Conservation (phyloP, 2,888 invertebrate species). For the Diarsia mendica region DNA sequence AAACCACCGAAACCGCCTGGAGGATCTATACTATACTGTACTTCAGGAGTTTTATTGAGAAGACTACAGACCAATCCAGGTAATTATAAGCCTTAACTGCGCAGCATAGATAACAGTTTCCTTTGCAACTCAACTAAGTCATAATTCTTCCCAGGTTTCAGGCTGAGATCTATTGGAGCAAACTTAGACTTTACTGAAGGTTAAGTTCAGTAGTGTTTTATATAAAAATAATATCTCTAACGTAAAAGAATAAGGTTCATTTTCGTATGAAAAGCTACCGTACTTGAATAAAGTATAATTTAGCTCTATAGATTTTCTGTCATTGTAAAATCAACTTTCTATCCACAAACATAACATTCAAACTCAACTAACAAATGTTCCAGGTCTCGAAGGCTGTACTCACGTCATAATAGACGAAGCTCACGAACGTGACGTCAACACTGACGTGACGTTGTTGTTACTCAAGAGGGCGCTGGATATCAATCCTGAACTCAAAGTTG, state of each 20-base stretch:
- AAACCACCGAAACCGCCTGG: conserved; percentile 86
- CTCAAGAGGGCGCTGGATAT: conserved; percentile 88
- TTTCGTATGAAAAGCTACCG: not conserved
- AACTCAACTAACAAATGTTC: not conserved
- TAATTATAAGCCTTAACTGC: conserved; percentile 45
- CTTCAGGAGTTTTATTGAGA: conserved; percentile 91
- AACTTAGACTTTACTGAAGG: not conserved
- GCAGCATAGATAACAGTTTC: not conserved
- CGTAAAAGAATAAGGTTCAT: not conserved
- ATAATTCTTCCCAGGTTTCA: not conserved
- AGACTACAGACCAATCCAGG: conserved; percentile 84
- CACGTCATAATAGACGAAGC: conserved; percentile 94
- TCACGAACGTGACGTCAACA: conserved; percentile 93
- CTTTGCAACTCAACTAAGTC: not conserved
- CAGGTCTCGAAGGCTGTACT: conserved; percentile 90
- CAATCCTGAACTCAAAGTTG: conserved; percentile 90
- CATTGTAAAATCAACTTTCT: conserved; percentile 1
- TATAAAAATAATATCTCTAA: not conserved
- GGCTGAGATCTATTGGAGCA: not conserved
- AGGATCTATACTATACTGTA: conserved; percentile 92
- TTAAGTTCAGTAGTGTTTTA: not conserved
- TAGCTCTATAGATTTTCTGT: too few species aligned
- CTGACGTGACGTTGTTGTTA: conserved; percentile 91
- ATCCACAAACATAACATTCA: accelerated
- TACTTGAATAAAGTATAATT: too few species aligned